phyloP scores from a whole-genome alignment of 2,888 invertebrate species.

The Lepidochitona cinerea region DNA sequence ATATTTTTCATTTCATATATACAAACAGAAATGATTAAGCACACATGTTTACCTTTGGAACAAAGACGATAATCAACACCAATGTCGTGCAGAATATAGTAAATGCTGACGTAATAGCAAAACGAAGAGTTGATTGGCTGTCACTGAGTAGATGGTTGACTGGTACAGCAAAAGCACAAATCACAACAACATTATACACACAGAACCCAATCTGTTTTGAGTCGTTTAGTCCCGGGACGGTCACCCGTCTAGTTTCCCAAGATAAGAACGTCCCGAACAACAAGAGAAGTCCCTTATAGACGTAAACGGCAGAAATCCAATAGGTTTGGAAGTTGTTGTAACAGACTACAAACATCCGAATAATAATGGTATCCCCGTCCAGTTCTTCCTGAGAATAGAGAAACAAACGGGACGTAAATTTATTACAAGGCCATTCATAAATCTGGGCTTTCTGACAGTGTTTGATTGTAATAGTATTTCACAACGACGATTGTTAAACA shows the following conservation, averaged over 20 bases:
- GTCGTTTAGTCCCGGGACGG: constrained; percentile 50
- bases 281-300: constrained; percentile 50
- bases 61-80: constrained; percentile 48
- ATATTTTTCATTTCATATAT: too few species aligned
- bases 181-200: constrained; percentile 51
- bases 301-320: constrained; percentile 44
- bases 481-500: too few species aligned
- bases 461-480: too few species aligned
- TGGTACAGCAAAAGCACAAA: constrained; percentile 46
- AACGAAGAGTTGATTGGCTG: constrained; percentile 36
- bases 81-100: constrained; percentile 46
- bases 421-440: neutral
- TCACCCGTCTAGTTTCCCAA: constrained; percentile 51
- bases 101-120: constrained; percentile 35
- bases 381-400: neutral
- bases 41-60: constrained; percentile 45
- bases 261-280: constrained; percentile 54
- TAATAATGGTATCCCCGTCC: constrained; percentile 15
- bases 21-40: too few species aligned
- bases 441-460: too few species aligned
- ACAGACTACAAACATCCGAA: constrained; percentile 16
- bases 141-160: constrained; percentile 34
- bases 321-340: constrained; percentile 23
- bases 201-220: constrained; percentile 51
- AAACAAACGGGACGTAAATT: neutral